A percentile compares a stretch with the other conserved stretches of the same genome.
Conservation (phyloP, 2,888 invertebrate genomes). For the Caenorhabditis becei region DNA sequence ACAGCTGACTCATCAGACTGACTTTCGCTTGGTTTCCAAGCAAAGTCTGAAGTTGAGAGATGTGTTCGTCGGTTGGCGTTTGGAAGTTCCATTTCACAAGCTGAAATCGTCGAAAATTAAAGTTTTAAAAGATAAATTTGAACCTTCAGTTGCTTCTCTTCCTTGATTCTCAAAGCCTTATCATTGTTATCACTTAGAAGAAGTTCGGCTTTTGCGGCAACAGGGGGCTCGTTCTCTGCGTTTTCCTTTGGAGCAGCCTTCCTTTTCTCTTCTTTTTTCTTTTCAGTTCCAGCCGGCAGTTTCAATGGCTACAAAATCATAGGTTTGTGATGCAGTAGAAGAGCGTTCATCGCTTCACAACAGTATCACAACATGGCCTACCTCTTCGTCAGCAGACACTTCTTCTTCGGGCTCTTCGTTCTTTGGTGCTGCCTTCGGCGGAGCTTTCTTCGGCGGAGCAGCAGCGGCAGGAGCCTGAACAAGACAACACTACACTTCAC, state of each 20-base stretch:
- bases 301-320: slow-evolving; percentile 47
- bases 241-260: slow-evolving; percentile 24
- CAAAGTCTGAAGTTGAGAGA: slow-evolving; percentile 92
- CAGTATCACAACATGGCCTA: slow-evolving; percentile 30
- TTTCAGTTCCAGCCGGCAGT: slow-evolving; percentile 45
- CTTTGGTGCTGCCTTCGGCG: slow-evolving; percentile 41
- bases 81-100: slow-evolving; percentile 80
- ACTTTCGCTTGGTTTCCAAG: slow-evolving; percentile 92
- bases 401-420: slow-evolving; percentile 49
- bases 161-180: slow-evolving; percentile 93
- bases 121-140: background rate
- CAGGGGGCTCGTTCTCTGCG: slow-evolving; percentile 57
- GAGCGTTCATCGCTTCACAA: no score
- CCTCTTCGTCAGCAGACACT: slow-evolving; percentile 36
- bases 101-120: slow-evolving; percentile 52
- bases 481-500: slow-evolving; percentile 5
- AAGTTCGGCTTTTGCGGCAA: slow-evolving; percentile 44
- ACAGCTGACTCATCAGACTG: slow-evolving; percentile 86
- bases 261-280: slow-evolving; percentile 54
- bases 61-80: slow-evolving; percentile 93
- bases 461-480: slow-evolving; percentile 43
- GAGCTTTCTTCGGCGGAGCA: slow-evolving; percentile 37
- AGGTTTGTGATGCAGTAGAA: background rate
- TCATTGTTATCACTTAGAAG: slow-evolving; percentile 83
- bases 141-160: slow-evolving; percentile 93